Percentiles rank a stretch among this genome's conserved stretches.
Conservation (phyloP, 2,113 vertebrate species). For the Epinephelus cyanopodus region DNA sequence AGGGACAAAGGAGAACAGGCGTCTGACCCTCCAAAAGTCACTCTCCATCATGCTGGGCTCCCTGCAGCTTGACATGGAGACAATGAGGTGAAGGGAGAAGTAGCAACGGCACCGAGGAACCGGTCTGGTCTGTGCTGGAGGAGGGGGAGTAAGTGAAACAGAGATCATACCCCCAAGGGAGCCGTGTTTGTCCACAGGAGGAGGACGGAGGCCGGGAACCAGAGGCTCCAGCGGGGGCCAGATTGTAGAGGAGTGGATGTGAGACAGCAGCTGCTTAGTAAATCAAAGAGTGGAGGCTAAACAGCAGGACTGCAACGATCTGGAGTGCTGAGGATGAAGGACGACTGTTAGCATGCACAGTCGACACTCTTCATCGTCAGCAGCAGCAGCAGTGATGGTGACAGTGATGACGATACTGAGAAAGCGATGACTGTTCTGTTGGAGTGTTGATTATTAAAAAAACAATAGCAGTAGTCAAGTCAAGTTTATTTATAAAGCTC, state of each 20-base stretch:
- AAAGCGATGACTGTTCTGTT: constrained; percentile 3
- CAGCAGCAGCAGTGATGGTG: background rate
- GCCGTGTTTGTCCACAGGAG: constrained; percentile 56
- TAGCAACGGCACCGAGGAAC: constrained; percentile 32
- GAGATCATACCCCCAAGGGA: constrained; percentile 59
- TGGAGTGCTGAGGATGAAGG: background rate
- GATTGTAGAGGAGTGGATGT: constrained; percentile 69
- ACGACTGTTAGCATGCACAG: constrained; percentile 3
- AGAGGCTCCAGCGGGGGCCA: constrained; percentile 45
- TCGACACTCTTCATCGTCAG: background rate
- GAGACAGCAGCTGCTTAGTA: constrained; percentile 73
- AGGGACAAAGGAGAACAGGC: constrained; percentile 74
- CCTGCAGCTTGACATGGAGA: constrained; percentile 78
- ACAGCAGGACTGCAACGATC: constrained; percentile 25
- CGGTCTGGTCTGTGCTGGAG: constrained; percentile 41
- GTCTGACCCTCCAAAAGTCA: constrained; percentile 67
- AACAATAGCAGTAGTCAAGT: background rate
- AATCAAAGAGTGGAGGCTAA: constrained; percentile 48
- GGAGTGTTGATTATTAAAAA: constrained; percentile 25
- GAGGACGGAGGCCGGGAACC: constrained; percentile 35
- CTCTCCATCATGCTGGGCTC: constrained; percentile 79
- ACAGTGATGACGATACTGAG: background rate
- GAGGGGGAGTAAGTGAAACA: constrained; percentile 51
- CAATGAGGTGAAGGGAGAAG: constrained; percentile 70
- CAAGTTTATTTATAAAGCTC: background rate